These are phyloP conservation scores for Plotosus lineatus DNA, from an alignment of 2,113 vertebrate genomes.

Conservation along the genomic window DNA sequence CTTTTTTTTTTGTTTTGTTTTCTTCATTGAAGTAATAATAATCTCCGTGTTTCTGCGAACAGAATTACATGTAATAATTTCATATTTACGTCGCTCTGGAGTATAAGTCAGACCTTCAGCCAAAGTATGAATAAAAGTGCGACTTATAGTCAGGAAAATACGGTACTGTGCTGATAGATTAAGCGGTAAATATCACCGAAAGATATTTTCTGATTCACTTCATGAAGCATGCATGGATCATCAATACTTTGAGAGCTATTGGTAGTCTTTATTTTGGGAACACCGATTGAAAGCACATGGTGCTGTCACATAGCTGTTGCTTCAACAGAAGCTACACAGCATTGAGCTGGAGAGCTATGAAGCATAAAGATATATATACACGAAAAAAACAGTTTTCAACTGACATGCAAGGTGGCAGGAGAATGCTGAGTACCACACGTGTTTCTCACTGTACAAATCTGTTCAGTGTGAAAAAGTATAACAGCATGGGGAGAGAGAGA, in stretches of 20 bases:
- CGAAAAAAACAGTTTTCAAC: neutral
- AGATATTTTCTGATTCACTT: neutral
- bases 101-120: no score
- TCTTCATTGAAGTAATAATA: no score
- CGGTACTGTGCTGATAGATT: no score
- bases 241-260: neutral
- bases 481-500: no score
- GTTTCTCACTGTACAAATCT: constrained; percentile 2
- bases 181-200: no score
- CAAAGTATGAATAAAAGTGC: no score
- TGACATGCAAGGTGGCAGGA: constrained; percentile 5
- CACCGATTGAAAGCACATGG: neutral
- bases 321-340: constrained; percentile 9
- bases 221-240: neutral
- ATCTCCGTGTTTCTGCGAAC: no score
- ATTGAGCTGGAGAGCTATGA: neutral
- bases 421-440: neutral
- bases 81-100: no score
- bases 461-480: neutral
- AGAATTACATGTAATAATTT: no score
- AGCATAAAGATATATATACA: neutral
- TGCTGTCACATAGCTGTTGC: constrained; percentile 19
- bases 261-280: constrained; percentile 3
- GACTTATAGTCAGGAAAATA: no score
- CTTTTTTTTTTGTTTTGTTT: no score